Evolutionary conservation across 2,888 invertebrate genomes (phyloP).

Genomic region (Calliopum simillimum): DNA sequence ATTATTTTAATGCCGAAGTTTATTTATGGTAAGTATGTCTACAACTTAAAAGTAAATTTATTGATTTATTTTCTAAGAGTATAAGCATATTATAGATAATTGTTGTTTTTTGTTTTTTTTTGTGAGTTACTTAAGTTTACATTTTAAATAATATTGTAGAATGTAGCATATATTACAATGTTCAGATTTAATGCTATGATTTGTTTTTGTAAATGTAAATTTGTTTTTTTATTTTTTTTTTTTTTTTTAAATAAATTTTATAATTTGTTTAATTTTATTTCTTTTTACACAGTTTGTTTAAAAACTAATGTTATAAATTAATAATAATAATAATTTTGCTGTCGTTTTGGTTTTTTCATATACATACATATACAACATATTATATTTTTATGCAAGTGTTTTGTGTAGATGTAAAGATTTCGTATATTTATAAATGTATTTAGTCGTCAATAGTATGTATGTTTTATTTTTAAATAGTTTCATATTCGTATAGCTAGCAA

Average conservation of each 20-base stretch:
- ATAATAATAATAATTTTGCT: conserved; percentile 15
- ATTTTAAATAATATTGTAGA: background rate
- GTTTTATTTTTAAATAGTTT: conserved; percentile 25
- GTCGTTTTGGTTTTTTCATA: background rate
- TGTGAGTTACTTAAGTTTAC: conserved; percentile 1
- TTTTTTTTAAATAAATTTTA: conserved; percentile 16
- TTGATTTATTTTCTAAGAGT: conserved; percentile 27
- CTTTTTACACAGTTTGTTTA: conserved; percentile 22
- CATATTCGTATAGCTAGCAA: conserved; percentile 1
- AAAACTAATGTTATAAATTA: conserved; percentile 11
- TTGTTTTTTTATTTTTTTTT: conserved; percentile 17
- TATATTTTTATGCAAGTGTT: conserved; percentile 34
- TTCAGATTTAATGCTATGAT: conserved; percentile 37
- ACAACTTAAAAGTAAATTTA: conserved; percentile 25
- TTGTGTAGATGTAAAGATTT: conserved; percentile 12
- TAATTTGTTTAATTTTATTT: background rate
- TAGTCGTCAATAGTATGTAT: conserved; percentile 28
- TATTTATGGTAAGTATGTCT: conserved; percentile 25
- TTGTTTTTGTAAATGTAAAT: conserved; percentile 37
- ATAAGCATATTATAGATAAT: conserved; percentile 19
- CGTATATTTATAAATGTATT: conserved; percentile 27
- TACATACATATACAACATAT: conserved; percentile 36
- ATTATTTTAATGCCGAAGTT: conserved; percentile 26
- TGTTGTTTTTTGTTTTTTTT: conserved; percentile 8
- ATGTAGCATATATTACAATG: conserved; percentile 13